Evolutionary conservation across 2,797 vertebrate genomes (phyloP).

Genomic region (Spinus olivaceus): DNA sequence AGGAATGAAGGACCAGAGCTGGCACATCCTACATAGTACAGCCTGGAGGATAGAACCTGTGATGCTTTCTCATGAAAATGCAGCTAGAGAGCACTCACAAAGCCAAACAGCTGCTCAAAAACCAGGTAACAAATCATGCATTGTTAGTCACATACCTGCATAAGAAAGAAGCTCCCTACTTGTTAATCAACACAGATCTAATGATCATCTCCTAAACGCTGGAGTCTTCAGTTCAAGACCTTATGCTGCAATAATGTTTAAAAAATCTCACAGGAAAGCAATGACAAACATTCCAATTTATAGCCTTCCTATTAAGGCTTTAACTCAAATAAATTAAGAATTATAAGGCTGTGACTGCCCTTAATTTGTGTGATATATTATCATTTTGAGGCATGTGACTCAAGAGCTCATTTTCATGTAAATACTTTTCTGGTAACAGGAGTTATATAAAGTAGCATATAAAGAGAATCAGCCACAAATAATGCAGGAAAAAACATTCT

Average conservation of each 20-base stretch:
- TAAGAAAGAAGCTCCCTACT: neutral
- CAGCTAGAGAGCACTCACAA: neutral
- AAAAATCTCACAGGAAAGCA: neutral
- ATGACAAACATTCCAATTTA: neutral
- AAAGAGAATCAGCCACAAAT: neutral
- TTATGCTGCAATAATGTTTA: neutral
- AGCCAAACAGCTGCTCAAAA: neutral
- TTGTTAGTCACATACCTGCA: fast-evolving
- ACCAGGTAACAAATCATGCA: neutral
- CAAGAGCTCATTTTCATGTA: neutral
- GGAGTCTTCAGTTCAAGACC: neutral
- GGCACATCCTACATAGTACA: neutral
- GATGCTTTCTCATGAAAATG: fast-evolving
- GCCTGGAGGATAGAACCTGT: neutral
- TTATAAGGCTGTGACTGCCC: neutral
- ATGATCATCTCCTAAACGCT: neutral
- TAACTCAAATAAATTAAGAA: neutral
- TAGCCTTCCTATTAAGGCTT: neutral
- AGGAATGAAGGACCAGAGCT: neutral
- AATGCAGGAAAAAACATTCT: neutral
- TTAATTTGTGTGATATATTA: neutral
- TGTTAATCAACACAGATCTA: neutral
- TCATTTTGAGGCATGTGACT: neutral
- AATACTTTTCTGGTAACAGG: neutral
- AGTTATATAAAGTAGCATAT: neutral